Evolutionary conservation across 1,140 invertebrate genomes (phyloP).

Genomic region (Babylonia areolata): DNA sequence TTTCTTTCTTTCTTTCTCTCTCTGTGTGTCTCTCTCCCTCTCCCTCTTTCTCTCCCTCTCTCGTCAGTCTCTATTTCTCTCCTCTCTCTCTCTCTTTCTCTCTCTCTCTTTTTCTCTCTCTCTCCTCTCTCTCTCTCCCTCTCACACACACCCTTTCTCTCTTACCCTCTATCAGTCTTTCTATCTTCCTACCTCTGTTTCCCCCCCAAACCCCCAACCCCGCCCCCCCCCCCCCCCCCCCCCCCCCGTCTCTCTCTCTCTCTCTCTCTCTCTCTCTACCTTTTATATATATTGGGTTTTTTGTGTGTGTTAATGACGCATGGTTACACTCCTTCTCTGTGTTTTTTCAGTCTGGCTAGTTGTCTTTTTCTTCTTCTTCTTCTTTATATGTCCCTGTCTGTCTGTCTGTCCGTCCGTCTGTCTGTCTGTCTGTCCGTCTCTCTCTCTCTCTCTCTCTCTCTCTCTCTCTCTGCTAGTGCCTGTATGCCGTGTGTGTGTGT

Average conservation of each 20-base stretch:
- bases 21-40: not conserved
- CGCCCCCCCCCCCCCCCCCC: too few relatives aligned
- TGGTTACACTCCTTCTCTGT: not conserved
- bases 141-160: constrained; percentile 6
- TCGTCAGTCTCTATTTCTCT: not conserved
- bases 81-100: not conserved
- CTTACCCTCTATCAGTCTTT: not conserved
- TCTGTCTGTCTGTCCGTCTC: too few relatives aligned
- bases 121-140: not conserved
- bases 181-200: not conserved
- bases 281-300: not conserved
- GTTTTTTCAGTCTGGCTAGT: not conserved
- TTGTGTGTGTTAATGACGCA: not conserved
- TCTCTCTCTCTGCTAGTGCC: constrained; percentile 11
- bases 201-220: too few relatives aligned
- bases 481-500: too few relatives aligned
- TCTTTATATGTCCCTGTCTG: too few relatives aligned
- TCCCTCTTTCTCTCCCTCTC: not conserved
- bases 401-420: too few relatives aligned
- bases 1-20: too few relatives aligned
- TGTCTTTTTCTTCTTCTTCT: not conserved
- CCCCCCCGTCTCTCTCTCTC: not conserved
- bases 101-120: constrained; percentile 13
- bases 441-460: constrained; percentile 8
- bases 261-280: not conserved